Evolutionary conservation across 2,888 invertebrate genomes (phyloP).

Genomic region (Diloba caeruleocephala): DNA sequence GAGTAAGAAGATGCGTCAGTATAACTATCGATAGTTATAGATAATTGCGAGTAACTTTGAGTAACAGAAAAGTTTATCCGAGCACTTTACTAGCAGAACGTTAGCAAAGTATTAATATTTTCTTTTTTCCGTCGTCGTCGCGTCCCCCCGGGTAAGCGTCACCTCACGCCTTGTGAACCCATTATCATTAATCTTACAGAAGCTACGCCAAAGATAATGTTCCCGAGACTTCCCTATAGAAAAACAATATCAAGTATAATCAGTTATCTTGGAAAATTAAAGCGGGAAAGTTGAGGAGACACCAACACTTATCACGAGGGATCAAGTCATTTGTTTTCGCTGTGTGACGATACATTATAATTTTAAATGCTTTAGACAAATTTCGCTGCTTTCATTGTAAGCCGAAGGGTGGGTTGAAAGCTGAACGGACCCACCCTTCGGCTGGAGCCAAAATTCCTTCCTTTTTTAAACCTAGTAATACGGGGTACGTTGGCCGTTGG

Average conservation of each 20-base stretch:
- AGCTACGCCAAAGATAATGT: constrained; percentile 78
- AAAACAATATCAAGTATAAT: constrained; percentile 74
- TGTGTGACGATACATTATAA: constrained; percentile 42
- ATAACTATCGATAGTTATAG: constrained; percentile 16
- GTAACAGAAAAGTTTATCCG: constrained; percentile 51
- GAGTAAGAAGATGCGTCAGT: background rate
- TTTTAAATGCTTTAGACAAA: constrained; percentile 25
- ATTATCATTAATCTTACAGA: constrained; percentile 83
- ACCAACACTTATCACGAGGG: constrained; percentile 51
- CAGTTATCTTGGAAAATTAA: constrained; percentile 65
- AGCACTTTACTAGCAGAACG: constrained; percentile 55
- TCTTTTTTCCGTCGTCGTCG: constrained; percentile 61
- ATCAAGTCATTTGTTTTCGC: constrained; percentile 47
- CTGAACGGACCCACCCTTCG: no score
- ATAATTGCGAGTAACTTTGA: constrained; percentile 26
- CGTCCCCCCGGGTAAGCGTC: constrained; percentile 66
- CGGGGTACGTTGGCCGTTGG: no score
- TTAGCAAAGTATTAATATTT: constrained; percentile 73
- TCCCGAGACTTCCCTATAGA: constrained; percentile 71
- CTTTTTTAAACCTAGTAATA: no score
- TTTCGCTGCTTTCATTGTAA: background rate
- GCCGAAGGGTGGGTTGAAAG: no score
- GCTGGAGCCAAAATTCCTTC: no score
- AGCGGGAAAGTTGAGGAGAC: constrained; percentile 47
- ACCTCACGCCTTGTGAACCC: constrained; percentile 77